phyloP scores from a whole-genome alignment of 2,113 vertebrate genomes.

The Petromus typicus region DNA sequence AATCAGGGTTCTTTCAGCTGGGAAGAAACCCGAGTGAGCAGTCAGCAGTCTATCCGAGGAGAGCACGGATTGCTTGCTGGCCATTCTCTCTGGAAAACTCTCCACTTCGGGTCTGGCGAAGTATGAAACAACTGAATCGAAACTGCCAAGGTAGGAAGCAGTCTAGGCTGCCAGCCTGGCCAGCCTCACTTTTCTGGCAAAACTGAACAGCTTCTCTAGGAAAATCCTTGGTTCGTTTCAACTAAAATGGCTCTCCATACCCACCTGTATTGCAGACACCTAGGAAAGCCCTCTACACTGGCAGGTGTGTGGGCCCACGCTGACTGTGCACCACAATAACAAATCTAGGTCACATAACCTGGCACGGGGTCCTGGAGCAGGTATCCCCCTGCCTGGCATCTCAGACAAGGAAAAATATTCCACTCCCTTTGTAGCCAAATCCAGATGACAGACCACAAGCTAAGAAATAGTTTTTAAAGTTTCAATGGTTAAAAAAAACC shows the following conservation, averaged over 20 bases:
- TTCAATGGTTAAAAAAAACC: not conserved
- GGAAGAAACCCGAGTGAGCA: not conserved
- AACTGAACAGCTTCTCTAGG: conserved; percentile 18
- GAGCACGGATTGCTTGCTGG: not conserved
- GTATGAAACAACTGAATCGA: not conserved
- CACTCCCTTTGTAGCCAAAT: not conserved
- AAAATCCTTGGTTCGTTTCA: conserved; percentile 8
- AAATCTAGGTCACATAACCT: too few relatives aligned
- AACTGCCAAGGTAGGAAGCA: not conserved
- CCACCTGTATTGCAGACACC: not conserved
- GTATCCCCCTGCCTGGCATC: not conserved
- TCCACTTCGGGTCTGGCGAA: not conserved
- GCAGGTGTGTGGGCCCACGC: not conserved
- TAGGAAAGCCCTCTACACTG: not conserved
- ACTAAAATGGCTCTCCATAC: not conserved
- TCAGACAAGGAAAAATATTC: not conserved
- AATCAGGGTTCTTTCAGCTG: not conserved
- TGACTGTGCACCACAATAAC: too few relatives aligned
- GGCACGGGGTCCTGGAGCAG: not conserved
- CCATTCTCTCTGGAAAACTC: conserved; percentile 14
- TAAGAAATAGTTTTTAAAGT: conserved; percentile 15
- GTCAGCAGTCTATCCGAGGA: not conserved
- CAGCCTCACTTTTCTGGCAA: not conserved
- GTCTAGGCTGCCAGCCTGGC: not conserved
- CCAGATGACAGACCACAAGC: not conserved